Conservation (phyloP, 2,113 vertebrate genomes). For the Macquaria ambigua region DNA sequence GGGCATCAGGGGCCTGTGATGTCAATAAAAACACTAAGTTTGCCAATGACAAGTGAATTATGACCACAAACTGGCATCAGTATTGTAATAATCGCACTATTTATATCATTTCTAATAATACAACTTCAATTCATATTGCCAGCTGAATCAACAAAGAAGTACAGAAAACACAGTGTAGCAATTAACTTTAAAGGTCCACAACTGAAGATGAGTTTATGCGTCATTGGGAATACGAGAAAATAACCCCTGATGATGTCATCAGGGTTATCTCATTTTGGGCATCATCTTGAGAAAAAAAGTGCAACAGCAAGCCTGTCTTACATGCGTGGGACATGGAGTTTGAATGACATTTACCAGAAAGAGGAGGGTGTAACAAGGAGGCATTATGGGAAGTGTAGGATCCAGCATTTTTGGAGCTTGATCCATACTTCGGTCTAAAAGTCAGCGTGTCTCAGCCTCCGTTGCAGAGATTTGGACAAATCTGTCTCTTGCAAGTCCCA, state of each 20-base stretch:
- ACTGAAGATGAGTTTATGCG: too few relatives aligned
- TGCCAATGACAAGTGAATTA: neutral
- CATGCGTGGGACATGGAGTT: neutral
- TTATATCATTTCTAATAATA: neutral
- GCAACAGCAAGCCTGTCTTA: neutral
- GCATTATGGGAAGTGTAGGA: neutral
- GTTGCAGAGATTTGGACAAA: neutral
- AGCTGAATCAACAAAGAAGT: neutral
- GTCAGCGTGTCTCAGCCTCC: too few relatives aligned
- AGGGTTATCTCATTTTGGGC: too few relatives aligned
- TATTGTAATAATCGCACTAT: slow-evolving; percentile 7
- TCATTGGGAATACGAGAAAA: neutral
- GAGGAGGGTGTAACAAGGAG: neutral
- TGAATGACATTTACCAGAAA: neutral
- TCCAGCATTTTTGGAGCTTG: neutral
- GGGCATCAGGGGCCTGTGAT: neutral
- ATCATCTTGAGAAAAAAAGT: neutral
- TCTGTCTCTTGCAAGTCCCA: neutral
- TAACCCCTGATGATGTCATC: neutral
- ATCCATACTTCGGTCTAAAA: neutral
- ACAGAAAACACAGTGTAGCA: neutral
- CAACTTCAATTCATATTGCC: neutral
- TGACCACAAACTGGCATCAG: neutral
- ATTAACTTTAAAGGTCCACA: neutral
- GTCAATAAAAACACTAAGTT: neutral